Evolutionary conservation across 1,140 invertebrate genomes (phyloP), one percentile per base, ranked within the genome.

Genomic region (Trachymyrmex septentrionalis): DNA sequence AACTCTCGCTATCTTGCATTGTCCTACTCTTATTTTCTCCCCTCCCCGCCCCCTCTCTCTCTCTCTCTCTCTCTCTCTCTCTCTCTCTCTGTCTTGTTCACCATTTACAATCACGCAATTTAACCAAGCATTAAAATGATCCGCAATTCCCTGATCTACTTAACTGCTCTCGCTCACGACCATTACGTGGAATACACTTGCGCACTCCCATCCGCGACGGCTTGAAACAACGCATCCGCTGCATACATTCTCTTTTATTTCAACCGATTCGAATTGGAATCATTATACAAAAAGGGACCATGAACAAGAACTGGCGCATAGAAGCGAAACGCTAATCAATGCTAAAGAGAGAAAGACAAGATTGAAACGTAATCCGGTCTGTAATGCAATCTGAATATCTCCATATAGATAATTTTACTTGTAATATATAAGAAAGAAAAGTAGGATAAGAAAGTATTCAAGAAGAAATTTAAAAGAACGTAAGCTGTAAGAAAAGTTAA

Each of bases 61-160:
- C 61, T 50, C 44, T 86, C 82, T 38, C 34, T 9, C 24, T 10
- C 84, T 81, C 75, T 81, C 61, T 61, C 73, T 91, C 77, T 80
- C 66, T 76, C 24, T 73, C 55, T 55, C 34, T 87, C 78, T 63
- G 38, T 57, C 34, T 80, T 24, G 64, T n/a, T 63, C 57, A 48
- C 69, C 78, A 90, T 89, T 93, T 88, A 92, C 93, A 93, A 93
- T 93, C 93, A 93, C 90, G 87, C 87, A 93, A 93, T 94, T 93
- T 92, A 93, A 92, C 92, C 88, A 91, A 88, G 92, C 90, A 93
- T 93, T 93, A 93, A 93, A 93, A 92, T 92, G 89, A 92, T 93
- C 90, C 90, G 91, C 88, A 93, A 93, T 93, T 92, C 88, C 91
- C 86, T 88, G 88, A 93, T 93, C 91, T 93, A 92, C 91, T 93